These are phyloP conservation scores for Psettodes erumei DNA, from an alignment of 2,113 vertebrate species.

Conservation along the genomic window DNA sequence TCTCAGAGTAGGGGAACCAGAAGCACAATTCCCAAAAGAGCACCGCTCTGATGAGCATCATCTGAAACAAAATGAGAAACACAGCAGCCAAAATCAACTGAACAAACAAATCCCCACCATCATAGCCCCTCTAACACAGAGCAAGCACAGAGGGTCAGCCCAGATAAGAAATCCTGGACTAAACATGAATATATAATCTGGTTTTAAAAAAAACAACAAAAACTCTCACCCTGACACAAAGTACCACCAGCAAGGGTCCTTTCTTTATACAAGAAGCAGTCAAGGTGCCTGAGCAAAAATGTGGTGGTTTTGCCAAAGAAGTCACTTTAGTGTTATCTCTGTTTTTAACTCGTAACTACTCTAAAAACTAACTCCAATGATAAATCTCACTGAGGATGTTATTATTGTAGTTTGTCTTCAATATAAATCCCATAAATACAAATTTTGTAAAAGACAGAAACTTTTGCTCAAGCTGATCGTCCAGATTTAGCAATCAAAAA, in stretches of 20 bases:
- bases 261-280: conserved; percentile 61
- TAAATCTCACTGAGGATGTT: conserved; percentile 69
- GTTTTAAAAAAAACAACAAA: neutral
- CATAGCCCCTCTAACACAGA: conserved; percentile 43
- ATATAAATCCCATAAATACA: conserved; percentile 68
- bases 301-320: conserved; percentile 12
- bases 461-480: conserved; percentile 56
- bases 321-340: conserved; percentile 47
- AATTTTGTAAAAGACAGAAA: conserved; percentile 39
- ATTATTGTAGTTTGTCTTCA: conserved; percentile 70
- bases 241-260: conserved; percentile 76
- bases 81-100: conserved; percentile 56
- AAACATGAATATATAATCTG: conserved; percentile 60
- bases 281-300: conserved; percentile 33
- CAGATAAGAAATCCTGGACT: conserved; percentile 60
- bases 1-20: conserved; percentile 47
- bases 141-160: conserved; percentile 63
- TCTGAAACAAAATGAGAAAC: conserved; percentile 56
- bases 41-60: conserved; percentile 54
- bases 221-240: conserved; percentile 28
- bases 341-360: conserved; percentile 72
- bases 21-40: conserved; percentile 57
- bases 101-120: conserved; percentile 61
- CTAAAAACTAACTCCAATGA: no score
- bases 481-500: conserved; percentile 60